Conservation (phyloP, 2,888 invertebrate genomes). For the Chaetoderma sp. region DNA sequence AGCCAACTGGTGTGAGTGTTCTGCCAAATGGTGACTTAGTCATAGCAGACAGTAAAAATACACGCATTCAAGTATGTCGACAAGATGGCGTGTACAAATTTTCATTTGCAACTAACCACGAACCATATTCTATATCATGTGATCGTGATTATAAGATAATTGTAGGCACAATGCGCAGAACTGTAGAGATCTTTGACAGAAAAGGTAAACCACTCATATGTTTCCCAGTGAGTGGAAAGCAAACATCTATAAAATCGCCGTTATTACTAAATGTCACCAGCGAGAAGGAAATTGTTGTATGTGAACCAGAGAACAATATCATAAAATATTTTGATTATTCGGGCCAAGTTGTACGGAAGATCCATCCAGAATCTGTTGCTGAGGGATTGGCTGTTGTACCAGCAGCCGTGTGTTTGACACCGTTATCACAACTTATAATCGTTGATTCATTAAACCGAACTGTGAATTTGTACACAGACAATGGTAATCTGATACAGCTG, state of each 20-base stretch:
- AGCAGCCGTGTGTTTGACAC: constrained; percentile 53
- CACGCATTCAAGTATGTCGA: constrained; percentile 54
- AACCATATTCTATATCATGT: constrained; percentile 52
- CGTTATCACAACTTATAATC: constrained; percentile 52
- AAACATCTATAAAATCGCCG: constrained; percentile 8
- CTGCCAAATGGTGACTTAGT: constrained; percentile 59
- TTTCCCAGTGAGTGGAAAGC: constrained; percentile 2
- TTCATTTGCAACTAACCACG: constrained; percentile 41
- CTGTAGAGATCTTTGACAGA: constrained; percentile 51
- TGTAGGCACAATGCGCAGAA: constrained; percentile 45
- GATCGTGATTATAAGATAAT: constrained; percentile 52
- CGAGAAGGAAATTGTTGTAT: constrained; percentile 53
- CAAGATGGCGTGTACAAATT: constrained; percentile 47
- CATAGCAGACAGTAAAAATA: constrained; percentile 62
- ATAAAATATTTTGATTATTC: constrained; percentile 51
- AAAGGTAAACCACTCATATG: constrained; percentile 42
- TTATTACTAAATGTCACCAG: constrained; percentile 44
- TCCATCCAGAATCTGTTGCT: constrained; percentile 43
- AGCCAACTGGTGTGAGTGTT: constrained; percentile 57
- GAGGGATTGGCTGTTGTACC: constrained; percentile 53
- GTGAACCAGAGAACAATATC: constrained; percentile 46
- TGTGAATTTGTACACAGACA: constrained; percentile 56
- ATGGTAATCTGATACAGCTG: constrained; percentile 50
- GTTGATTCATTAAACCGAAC: constrained; percentile 60
- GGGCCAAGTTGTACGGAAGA: constrained; percentile 49